Evolutionary conservation across 2,888 invertebrate species (phyloP).

Genomic region (Neuroscelio doddi): DNA sequence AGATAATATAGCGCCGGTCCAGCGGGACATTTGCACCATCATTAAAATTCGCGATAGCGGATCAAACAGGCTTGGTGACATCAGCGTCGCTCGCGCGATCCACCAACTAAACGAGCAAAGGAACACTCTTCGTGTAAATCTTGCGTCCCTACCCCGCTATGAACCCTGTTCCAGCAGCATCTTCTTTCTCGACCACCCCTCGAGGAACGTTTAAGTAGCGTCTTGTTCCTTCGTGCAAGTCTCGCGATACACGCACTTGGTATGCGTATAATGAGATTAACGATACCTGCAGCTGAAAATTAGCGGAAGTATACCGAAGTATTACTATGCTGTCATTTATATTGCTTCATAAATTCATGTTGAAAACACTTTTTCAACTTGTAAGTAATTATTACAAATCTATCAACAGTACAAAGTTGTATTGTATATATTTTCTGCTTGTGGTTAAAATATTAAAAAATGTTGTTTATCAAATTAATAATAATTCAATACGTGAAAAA

Average conservation of each 20-base stretch:
- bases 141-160: slow-evolving; percentile 39
- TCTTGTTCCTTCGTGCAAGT: slow-evolving; percentile 39
- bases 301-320: too few relatives aligned
- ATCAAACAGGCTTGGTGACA: slow-evolving; percentile 71
- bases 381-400: too few relatives aligned
- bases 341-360: too few relatives aligned
- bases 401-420: too few relatives aligned
- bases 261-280: slow-evolving; percentile 64
- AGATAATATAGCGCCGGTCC: slow-evolving; percentile 60
- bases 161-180: slow-evolving; percentile 33
- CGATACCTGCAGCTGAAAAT: slow-evolving; percentile 59
- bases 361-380: too few relatives aligned
- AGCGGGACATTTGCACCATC: slow-evolving; percentile 71
- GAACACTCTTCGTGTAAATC: slow-evolving; percentile 64
- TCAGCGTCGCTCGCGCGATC: slow-evolving; percentile 69
- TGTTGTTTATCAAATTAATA: too few relatives aligned
- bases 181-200: slow-evolving; percentile 44
- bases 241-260: slow-evolving; percentile 59
- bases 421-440: too few relatives aligned
- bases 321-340: too few relatives aligned
- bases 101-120: slow-evolving; percentile 67
- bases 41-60: slow-evolving; percentile 73
- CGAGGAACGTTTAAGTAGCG: slow-evolving; percentile 42
- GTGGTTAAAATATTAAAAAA: too few relatives aligned
- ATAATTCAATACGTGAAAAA: too few relatives aligned